Conservation (phyloP, 2,888 invertebrate species). For the Drosophila pegasa region DNA sequence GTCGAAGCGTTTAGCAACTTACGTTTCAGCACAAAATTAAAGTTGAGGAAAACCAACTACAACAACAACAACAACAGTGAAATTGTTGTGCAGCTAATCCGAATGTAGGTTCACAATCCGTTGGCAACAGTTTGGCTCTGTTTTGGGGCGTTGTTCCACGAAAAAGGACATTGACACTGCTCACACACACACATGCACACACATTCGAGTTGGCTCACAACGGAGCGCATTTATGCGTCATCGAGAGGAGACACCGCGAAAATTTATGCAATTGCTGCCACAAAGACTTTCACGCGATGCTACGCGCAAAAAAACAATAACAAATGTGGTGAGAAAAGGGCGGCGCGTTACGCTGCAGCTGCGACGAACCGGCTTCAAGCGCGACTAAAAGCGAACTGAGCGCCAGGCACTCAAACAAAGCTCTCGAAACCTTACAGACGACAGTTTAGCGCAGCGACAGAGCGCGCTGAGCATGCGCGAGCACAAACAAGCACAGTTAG, state of each 20-base stretch:
- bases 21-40: slow-evolving; percentile 41
- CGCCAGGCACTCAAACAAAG: slow-evolving; percentile 42
- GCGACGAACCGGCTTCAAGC: slow-evolving; percentile 72
- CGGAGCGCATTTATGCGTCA: slow-evolving; percentile 68
- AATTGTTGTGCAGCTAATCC: slow-evolving; percentile 45
- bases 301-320: slow-evolving; percentile 44
- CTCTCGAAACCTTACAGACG: slow-evolving; percentile 42
- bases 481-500: slow-evolving; percentile 19
- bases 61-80: not conserved
- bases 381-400: slow-evolving; percentile 65
- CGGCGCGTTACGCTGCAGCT: slow-evolving; percentile 16
- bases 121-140: slow-evolving; percentile 4
- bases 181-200: slow-evolving; percentile 20
- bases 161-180: slow-evolving; percentile 73
- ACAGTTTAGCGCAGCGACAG: slow-evolving; percentile 17
- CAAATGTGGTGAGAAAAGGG: slow-evolving; percentile 17
- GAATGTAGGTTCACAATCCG: slow-evolving; percentile 10
- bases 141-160: slow-evolving; percentile 41
- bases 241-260: slow-evolving; percentile 48
- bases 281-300: slow-evolving; percentile 50
- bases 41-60: not conserved
- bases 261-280: slow-evolving; percentile 56
- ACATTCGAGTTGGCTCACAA: slow-evolving; percentile 43
- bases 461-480: slow-evolving; percentile 56
- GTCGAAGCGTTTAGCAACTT: slow-evolving; percentile 58